Conservation (phyloP, 1,140 invertebrate species). For the Bilobella aurantiaca region DNA sequence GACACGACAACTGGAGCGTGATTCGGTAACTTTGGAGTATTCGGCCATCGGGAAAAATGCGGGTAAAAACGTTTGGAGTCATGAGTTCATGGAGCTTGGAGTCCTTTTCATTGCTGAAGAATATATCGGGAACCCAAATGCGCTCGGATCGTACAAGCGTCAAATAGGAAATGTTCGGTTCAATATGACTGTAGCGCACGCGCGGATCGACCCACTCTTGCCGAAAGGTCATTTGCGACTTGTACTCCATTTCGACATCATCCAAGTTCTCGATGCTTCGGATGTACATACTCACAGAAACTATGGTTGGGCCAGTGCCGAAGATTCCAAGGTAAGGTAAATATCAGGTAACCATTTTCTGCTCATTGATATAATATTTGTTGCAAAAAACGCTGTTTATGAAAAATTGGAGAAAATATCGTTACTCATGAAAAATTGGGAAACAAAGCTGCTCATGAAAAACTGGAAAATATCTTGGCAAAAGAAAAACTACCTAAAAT, state of each 20-base stretch:
- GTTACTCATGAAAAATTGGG: no score
- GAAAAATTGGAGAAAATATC: no score
- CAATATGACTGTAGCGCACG: not conserved
- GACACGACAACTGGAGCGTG: slow-evolving; percentile 42
- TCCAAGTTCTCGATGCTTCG: slow-evolving; percentile 12
- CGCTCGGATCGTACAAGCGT: slow-evolving; percentile 40
- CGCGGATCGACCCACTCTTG: slow-evolving; percentile 16
- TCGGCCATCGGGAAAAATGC: slow-evolving; percentile 44
- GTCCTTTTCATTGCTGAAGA: slow-evolving; percentile 46
- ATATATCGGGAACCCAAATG: slow-evolving; percentile 47
- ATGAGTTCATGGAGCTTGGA: slow-evolving; percentile 44
- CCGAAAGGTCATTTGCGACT: slow-evolving; percentile 13
- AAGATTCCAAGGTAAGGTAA: no score
- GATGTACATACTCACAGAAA: slow-evolving; percentile 3
- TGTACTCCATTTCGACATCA: slow-evolving; percentile 8
- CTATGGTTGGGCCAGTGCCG: not conserved
- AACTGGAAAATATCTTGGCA: no score
- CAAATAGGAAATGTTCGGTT: slow-evolving; percentile 37
- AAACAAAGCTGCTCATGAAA: no score
- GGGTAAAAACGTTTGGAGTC: slow-evolving; percentile 39
- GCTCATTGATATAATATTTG: no score
- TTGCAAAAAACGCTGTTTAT: no score
- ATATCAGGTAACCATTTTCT: no score
- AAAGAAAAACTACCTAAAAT: no score
- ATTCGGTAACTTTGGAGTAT: slow-evolving; percentile 44